A percentile compares a stretch with the other conserved stretches of the same genome.
phyloP scores from a whole-genome alignment of 2,888 invertebrate genomes.

The Trichacis sp. region DNA sequence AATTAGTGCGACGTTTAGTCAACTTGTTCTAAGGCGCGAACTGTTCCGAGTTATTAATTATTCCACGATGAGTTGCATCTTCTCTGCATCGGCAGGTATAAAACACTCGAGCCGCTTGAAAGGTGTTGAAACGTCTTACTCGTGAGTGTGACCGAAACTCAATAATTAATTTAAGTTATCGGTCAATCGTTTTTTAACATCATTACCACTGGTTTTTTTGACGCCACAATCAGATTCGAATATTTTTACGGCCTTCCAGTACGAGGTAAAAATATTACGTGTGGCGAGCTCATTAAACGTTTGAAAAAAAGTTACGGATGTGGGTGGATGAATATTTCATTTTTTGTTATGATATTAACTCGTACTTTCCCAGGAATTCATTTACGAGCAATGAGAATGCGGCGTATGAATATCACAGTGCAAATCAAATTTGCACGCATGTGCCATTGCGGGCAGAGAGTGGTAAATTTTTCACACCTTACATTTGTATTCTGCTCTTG shows the following conservation, averaged over 20 bases:
- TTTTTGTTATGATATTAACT: neutral
- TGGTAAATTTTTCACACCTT: neutral
- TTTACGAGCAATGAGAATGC: neutral
- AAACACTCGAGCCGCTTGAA: neutral
- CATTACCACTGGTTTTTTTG: no score
- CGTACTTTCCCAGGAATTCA: neutral
- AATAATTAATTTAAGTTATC: neutral
- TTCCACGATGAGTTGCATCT: slow-evolving; percentile 63
- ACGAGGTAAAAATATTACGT: neutral
- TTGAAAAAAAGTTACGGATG: slow-evolving; percentile 7
- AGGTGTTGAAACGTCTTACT: slow-evolving; percentile 4
- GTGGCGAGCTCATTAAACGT: neutral
- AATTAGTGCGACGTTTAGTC: slow-evolving; percentile 66
- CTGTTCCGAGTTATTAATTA: slow-evolving; percentile 63
- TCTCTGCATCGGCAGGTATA: neutral
- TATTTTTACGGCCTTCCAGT: neutral
- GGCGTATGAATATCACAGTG: slow-evolving; percentile 6
- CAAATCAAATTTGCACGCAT: slow-evolving; percentile 7
- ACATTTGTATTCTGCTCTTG: neutral
- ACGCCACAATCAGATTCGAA: no score
- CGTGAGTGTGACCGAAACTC: neutral
- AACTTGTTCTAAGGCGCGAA: slow-evolving; percentile 30
- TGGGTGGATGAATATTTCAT: slow-evolving; percentile 1
- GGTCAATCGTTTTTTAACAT: neutral
- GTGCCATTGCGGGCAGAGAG: neutral